Conservation (phyloP, 1,140 invertebrate genomes). For the Scaptomyza hsui region DNA sequence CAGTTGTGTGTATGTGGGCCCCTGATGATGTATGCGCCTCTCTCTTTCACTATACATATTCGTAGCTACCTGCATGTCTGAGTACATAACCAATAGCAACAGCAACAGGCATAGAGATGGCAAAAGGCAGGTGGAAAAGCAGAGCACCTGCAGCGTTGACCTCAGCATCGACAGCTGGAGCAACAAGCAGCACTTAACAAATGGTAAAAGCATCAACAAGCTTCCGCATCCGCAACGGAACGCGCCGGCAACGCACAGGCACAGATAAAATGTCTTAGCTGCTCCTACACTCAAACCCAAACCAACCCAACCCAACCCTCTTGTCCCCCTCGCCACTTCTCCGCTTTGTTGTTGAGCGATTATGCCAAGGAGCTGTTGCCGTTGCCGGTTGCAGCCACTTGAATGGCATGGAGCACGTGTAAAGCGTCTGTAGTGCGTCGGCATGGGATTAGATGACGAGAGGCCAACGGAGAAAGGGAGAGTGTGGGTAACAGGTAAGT, state of each 20-base stretch:
- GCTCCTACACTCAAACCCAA: constrained; percentile 5
- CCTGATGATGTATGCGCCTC: constrained; percentile 47
- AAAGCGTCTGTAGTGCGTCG: constrained; percentile 78
- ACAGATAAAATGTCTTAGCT: constrained; percentile 79
- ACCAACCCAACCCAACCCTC: not conserved
- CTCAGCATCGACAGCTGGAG: constrained; percentile 80
- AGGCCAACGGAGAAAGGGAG: not conserved
- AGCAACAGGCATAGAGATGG: constrained; percentile 22
- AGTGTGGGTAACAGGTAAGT: constrained; percentile 23
- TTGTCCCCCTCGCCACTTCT: constrained; percentile 18
- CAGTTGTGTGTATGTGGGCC: constrained; percentile 6
- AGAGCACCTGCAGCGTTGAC: constrained; percentile 70
- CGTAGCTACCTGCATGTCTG: constrained; percentile 63
- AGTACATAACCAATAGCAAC: constrained; percentile 74
- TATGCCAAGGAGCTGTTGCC: constrained; percentile 71
- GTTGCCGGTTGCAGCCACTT: constrained; percentile 61
- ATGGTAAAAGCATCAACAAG: constrained; percentile 82
- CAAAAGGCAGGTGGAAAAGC: constrained; percentile 43
- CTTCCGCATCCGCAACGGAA: constrained; percentile 80
- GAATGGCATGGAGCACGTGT: constrained; percentile 75
- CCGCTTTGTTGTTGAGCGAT: constrained; percentile 66
- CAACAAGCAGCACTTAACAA: constrained; percentile 82
- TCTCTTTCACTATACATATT: constrained; percentile 23
- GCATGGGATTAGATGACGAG: constrained; percentile 71
- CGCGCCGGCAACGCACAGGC: constrained; percentile 54